Evolutionary conservation across 1,140 invertebrate genomes (phyloP).

Genomic region (Laupala kohalensis): DNA sequence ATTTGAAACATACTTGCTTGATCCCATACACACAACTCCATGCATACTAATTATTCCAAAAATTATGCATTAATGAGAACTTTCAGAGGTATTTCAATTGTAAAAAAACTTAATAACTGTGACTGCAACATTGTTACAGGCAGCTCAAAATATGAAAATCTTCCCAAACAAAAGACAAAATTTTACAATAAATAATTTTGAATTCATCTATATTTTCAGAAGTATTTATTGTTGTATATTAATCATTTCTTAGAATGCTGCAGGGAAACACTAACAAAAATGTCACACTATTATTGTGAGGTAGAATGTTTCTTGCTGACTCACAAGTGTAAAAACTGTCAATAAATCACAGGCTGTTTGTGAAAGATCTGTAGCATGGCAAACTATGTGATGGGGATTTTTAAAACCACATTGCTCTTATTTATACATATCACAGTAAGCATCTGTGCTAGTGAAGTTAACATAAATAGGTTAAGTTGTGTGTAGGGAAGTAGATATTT

Average conservation of each 20-base stretch:
- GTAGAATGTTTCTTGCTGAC: slow-evolving; percentile 7
- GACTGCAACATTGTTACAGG: not conserved
- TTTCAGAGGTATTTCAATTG: no score
- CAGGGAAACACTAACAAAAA: not conserved
- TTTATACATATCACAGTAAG: slow-evolving; percentile 12
- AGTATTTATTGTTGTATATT: not conserved
- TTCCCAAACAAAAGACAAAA: not conserved
- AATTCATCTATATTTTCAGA: not conserved
- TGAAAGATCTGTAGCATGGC: not conserved
- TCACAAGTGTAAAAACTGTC: not conserved
- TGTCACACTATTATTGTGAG: slow-evolving; percentile 1
- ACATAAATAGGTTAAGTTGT: not conserved
- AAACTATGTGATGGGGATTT: not conserved
- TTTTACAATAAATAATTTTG: no score
- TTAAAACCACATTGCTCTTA: not conserved
- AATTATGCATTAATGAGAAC: not conserved
- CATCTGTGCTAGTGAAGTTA: slow-evolving; percentile 4
- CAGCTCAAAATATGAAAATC: not conserved
- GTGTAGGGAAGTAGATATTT: slow-evolving; percentile 6
- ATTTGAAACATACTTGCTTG: not conserved
- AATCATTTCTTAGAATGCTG: not conserved
- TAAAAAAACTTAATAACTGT: no score
- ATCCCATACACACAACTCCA: not conserved
- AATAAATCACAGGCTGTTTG: slow-evolving; percentile 5
- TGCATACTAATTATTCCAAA: not conserved